A percentile compares a stretch with the other conserved stretches of the same genome.
These are phyloP conservation scores for Aphelinus certus DNA, from an alignment of 1,140 invertebrate species.

Conservation along the genomic window DNA sequence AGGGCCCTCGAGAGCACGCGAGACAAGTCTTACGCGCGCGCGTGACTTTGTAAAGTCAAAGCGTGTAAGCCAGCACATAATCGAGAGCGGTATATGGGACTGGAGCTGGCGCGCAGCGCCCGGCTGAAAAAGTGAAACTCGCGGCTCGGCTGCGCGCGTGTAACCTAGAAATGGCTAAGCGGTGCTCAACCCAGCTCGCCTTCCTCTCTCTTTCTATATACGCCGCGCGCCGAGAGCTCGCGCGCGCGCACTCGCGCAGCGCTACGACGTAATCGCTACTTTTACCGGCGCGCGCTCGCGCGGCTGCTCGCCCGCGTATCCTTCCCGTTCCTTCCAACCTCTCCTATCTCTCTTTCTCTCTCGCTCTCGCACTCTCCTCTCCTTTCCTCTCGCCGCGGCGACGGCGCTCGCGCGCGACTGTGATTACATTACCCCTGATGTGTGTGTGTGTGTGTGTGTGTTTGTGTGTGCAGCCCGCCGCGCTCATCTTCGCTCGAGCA, in stretches of 20 bases:
- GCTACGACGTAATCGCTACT: constrained; percentile 44
- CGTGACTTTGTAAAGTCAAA: too few relatives aligned
- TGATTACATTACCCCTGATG: too few relatives aligned
- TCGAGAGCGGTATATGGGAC: too few relatives aligned
- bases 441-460: too few relatives aligned
- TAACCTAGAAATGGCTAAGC: constrained; percentile 66
- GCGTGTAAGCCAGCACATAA: too few relatives aligned
- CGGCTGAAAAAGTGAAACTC: constrained; percentile 67
- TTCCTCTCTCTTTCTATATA: constrained; percentile 16
- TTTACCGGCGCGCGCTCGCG: constrained; percentile 42
- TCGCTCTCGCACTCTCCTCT: background rate
- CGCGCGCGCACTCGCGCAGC: constrained; percentile 15
- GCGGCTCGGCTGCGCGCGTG: constrained; percentile 63
- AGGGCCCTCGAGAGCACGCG: too few relatives aligned
- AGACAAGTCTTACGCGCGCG: too few relatives aligned
- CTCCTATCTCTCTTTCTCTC: background rate
- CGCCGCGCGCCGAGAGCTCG: background rate
- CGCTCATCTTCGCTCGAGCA: too few relatives aligned
- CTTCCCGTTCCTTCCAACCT: background rate
- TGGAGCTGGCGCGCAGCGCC: too few relatives aligned
- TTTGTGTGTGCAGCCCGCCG: too few relatives aligned
- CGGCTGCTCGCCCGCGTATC: background rate
- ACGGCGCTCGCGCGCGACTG: background rate
- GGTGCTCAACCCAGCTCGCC: constrained; percentile 58
- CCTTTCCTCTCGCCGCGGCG: background rate